A percentile compares a stretch with the other conserved stretches of the same genome.
phyloP scores from a whole-genome alignment of 2,797 vertebrate genomes.

The Gadopsis marmoratus region DNA sequence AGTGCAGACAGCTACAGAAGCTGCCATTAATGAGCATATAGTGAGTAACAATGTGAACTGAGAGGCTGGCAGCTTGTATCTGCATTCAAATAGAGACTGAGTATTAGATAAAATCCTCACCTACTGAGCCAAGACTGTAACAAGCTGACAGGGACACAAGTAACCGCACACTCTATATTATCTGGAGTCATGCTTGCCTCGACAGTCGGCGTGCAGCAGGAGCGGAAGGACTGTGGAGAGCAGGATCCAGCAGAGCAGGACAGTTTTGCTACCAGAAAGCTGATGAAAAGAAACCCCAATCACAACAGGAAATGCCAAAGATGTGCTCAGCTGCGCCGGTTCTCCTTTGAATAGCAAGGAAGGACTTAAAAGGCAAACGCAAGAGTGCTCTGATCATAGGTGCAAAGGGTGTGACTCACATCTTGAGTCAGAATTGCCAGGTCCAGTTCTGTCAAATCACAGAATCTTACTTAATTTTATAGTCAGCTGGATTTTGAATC shows the following conservation, averaged over 20 bases:
- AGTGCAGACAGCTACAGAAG: constrained; percentile 31
- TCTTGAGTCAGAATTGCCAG: constrained; percentile 45
- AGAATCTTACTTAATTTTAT: constrained; percentile 32
- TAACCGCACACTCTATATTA: constrained; percentile 53
- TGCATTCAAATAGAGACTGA: constrained; percentile 58
- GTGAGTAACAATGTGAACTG: constrained; percentile 48
- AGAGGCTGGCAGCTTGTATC: constrained; percentile 52
- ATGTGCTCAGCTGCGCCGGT: constrained; percentile 45
- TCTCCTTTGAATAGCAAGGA: constrained; percentile 53
- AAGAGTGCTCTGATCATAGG: constrained; percentile 48
- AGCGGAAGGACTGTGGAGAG: constrained; percentile 24
- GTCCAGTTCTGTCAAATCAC: constrained; percentile 26
- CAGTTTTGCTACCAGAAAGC: constrained; percentile 34
- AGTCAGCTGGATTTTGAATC: constrained; percentile 2
- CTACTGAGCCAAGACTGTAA: constrained; percentile 45
- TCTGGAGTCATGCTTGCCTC: constrained; percentile 44
- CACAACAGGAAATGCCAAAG: constrained; percentile 32
- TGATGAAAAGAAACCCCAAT: constrained; percentile 44
- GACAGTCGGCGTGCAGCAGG: constrained; percentile 16
- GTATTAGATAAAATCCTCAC: constrained; percentile 54
- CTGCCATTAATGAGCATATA: constrained; percentile 66
- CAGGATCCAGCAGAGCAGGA: constrained; percentile 35
- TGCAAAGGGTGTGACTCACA: constrained; percentile 48
- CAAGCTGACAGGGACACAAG: constrained; percentile 53
- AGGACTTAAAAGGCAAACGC: constrained; percentile 40